Base-by-base conservation (phyloP, 2,888 invertebrate genomes). In the Latrodectus hesperus region DNA sequence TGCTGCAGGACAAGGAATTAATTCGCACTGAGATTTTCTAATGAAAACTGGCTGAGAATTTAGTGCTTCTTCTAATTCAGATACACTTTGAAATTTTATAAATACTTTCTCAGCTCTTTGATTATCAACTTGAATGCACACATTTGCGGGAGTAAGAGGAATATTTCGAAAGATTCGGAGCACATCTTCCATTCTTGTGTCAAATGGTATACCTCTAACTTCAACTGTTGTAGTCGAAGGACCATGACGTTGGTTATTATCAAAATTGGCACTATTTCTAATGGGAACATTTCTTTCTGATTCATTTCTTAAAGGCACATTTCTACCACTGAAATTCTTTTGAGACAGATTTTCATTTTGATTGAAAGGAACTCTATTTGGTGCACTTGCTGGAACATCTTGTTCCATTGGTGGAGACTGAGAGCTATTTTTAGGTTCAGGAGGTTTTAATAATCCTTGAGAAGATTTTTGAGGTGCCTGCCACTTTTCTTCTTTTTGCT, bases 71-170 rank as follows among this genome's bases (percentile, higher is more conserved):
- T 95, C 94, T 89, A 95, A 95, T 70, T 95, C 95, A 1, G 95
- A 94, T 0, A 94, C 92, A 71, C 95, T 95, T 49, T 94, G 94
- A 92, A 98, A 98, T 90, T 95, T 94, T 0, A 98, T 94, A 91
- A 94, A 96, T 4, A 96, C 96, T 53, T 91, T 90, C 0, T 97
- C 97, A 0, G 95, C 95, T 0, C 98, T 98, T 90, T 94, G 94
- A 65, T 94, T 94, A 91, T 97, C 96, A 91, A 96, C 96, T 14
- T 97, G 95, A 92, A 98, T 94, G 92, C 98, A 97, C 76, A 98
- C 95, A 16, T 97, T 97, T 91, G 95, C 96, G 90, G 95, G 95
- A 71, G 96, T 95, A 87, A 98, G 96, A 89, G 94, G 94, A 70
- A 95, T 92, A 70, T 96, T 96, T 9, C 94, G 94, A 92, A 98